phyloP scores from a whole-genome alignment of 2,888 invertebrate genomes.

The Drosophila rubida region DNA sequence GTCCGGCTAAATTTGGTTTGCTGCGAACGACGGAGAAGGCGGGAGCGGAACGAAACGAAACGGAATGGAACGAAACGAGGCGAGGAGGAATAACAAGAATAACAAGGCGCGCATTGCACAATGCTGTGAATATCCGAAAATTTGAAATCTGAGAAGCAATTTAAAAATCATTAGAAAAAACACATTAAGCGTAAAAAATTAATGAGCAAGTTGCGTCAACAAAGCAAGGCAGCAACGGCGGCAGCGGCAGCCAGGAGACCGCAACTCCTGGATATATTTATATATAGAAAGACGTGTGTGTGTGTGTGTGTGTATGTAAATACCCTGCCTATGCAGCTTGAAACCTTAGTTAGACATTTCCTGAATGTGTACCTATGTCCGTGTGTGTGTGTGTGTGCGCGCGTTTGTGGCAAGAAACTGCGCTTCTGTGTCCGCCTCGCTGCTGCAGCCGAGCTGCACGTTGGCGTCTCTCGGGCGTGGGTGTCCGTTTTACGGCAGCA shows the following conservation, averaged over 20 bases:
- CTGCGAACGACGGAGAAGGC: neutral
- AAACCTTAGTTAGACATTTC: conserved; percentile 20
- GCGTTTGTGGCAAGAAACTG: neutral
- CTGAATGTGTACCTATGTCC: neutral
- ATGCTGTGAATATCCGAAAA: conserved; percentile 27
- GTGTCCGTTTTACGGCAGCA: conserved; percentile 10
- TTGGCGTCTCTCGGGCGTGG: conserved; percentile 12
- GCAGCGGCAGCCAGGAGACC: neutral
- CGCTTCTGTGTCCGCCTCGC: neutral
- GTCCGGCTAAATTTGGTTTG: conserved; percentile 18
- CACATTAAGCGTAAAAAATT: conserved; percentile 81
- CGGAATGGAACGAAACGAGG: conserved; percentile 16
- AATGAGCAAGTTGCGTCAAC: conserved; percentile 79
- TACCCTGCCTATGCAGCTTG: conserved; percentile 29
- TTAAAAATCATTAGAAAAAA: conserved; percentile 76
- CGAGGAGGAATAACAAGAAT: conserved; percentile 3
- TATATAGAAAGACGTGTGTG: neutral
- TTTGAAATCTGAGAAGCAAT: conserved; percentile 76
- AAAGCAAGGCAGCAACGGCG: conserved; percentile 18
- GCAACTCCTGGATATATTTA: conserved; percentile 8
- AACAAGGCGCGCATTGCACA: conserved; percentile 20
- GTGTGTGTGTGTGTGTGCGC: no score
- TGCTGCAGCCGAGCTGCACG: conserved; percentile 36
- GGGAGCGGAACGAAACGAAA: neutral
- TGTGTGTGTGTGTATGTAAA: neutral